Evolutionary conservation across 2,797 vertebrate species (phyloP), one percentile per base, ranked within the genome.

Genomic region (Poecilia velifera): DNA sequence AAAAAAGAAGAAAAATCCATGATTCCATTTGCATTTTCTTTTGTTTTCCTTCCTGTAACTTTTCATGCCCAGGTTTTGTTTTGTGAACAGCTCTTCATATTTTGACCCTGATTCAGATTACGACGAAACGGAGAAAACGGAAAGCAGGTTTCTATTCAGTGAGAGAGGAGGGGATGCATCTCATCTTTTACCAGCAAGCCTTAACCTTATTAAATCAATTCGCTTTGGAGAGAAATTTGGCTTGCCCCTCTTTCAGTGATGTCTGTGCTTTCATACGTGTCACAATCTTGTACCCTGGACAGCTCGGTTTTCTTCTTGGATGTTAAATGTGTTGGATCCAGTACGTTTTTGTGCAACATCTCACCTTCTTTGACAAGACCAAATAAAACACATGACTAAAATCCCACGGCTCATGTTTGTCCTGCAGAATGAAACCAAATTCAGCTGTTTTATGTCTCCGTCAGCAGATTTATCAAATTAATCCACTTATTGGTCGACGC

Each of bases 311-410:
- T 84, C 53, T 81, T 86, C 72, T 82, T 81, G 76, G 74, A 80
- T 90, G 77, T 91, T 74, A 88, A 77, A 80, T 91, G 83, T 91
- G 79, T 91, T 80, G 84, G 77, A 87, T 76, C 87, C 62, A 20
- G 70, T 83, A 80, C 73, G 20, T 85, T 80, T 86, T 77, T 92
- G 87, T 94, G 89, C 84, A 90, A 87, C 89, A 39, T 90, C 86
- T 93, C 92, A 82, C 88, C 90, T 92, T 84, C 20, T 91, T 90
- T 90, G 86, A 93, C 89, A 92, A 93, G 92, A 95, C 94, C 93
- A 95, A 95, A 94, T 94, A 94, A 94, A 94, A 94, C 82, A 88
- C 77, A 36, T 91, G 74, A 93, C 83, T 90, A 89, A 92, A 84
- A 89, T 70, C 47, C 51, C 76, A 75, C 13, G 83, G 59, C 87